Conservation (phyloP, 2,888 invertebrate genomes). For the Drosophila birchii region DNA sequence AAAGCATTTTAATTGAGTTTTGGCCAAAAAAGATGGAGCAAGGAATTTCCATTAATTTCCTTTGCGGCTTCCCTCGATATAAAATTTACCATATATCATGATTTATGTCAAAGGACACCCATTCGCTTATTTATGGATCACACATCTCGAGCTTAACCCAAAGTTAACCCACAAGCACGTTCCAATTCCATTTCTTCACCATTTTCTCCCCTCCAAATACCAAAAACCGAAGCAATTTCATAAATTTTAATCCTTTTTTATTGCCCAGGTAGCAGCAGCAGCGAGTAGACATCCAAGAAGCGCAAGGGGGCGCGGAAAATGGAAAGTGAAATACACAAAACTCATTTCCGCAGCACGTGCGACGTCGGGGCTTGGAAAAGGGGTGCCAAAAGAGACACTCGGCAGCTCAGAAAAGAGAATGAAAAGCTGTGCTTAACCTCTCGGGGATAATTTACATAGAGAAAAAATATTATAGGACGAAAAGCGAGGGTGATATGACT, state of each 20-base stretch:
- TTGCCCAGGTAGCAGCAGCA: constrained; percentile 53
- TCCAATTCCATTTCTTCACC: constrained; percentile 54
- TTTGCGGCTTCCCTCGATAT: constrained; percentile 9
- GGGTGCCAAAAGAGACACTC: constrained; percentile 22
- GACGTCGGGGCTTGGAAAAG: constrained; percentile 9
- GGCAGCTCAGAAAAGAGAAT: constrained; percentile 23
- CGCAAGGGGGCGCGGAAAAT: constrained; percentile 59
- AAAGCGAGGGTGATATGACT: not conserved
- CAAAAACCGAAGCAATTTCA: constrained; percentile 74
- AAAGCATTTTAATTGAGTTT: not conserved
- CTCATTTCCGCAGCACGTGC: constrained; percentile 68
- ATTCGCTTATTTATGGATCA: constrained; percentile 63
- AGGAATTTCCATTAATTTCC: constrained; percentile 6
- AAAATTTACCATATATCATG: constrained; percentile 48
- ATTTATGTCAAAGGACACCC: constrained; percentile 54
- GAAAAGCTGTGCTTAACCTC: constrained; percentile 58
- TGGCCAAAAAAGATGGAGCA: not conserved
- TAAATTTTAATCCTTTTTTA: constrained; percentile 81
- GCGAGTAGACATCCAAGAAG: not conserved
- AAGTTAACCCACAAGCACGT: constrained; percentile 63
- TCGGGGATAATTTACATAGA: constrained; percentile 12
- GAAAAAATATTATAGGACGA: no score
- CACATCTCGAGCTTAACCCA: constrained; percentile 46
- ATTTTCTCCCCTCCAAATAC: constrained; percentile 36
- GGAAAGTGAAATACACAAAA: constrained; percentile 75